Conservation (phyloP, 2,888 invertebrate genomes). For the Acanthosoma haemorrhoidale region DNA sequence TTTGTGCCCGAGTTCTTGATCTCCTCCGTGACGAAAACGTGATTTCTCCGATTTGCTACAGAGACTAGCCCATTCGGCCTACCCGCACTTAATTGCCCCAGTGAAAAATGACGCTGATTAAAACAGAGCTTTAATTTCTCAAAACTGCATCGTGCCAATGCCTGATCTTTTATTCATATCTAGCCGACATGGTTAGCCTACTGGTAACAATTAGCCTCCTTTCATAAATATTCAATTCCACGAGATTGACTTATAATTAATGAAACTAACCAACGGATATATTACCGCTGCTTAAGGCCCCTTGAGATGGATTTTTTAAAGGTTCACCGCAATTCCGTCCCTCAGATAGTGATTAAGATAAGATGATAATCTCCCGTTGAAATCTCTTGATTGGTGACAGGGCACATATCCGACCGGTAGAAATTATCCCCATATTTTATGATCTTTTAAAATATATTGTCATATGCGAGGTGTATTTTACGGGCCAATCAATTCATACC, state of each 20-base stretch:
- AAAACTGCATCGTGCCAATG: not conserved
- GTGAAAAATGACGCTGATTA: conserved; percentile 5
- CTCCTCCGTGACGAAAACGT: no score
- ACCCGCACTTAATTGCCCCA: not conserved
- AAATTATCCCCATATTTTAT: not conserved
- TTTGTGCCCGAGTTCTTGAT: no score
- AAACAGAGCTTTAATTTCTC: no score
- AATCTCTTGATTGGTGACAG: not conserved
- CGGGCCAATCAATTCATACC: no score
- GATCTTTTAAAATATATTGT: not conserved
- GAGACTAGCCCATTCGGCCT: no score
- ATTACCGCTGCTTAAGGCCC: not conserved
- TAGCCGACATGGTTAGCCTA: conserved; percentile 3
- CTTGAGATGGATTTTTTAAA: not conserved
- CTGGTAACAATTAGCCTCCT: conserved; percentile 5
- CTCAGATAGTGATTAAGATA: not conserved
- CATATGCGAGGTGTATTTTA: no score
- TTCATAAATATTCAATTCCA: conserved; percentile 2
- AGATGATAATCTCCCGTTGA: conserved; percentile 1
- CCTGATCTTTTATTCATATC: conserved; percentile 9
- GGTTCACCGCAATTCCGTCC: not conserved
- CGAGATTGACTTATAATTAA: conserved; percentile 11
- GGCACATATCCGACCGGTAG: not conserved
- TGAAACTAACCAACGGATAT: not conserved
- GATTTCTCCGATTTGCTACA: no score